A percentile compares a stretch with the other conserved stretches of the same genome.
These are phyloP conservation scores for Brienomyrus longianalis DNA, from an alignment of 2,113 vertebrate species.

Conservation along the genomic window DNA sequence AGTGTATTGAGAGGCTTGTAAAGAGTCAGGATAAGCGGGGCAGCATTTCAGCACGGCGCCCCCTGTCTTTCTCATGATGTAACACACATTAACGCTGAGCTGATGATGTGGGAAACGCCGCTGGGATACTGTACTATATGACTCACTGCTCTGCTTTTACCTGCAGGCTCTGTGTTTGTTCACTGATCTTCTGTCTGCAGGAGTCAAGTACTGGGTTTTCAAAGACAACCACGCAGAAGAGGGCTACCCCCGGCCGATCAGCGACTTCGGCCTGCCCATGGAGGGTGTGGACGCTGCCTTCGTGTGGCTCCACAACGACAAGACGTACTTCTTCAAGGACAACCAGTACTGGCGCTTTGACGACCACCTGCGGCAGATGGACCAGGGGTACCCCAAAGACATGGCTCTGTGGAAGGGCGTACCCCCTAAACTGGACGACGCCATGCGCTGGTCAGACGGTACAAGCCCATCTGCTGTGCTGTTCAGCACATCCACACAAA, in stretches of 20 bases:
- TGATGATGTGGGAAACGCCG: no score
- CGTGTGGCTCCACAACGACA: slow-evolving; percentile 86
- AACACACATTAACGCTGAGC: not conserved
- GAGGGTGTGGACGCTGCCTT: slow-evolving; percentile 84
- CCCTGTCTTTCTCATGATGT: not conserved
- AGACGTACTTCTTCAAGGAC: slow-evolving; percentile 96
- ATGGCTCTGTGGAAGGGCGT: slow-evolving; percentile 80
- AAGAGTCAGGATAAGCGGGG: not conserved
- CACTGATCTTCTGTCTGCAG: slow-evolving; percentile 51
- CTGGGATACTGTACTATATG: not conserved
- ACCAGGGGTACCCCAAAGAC: slow-evolving; percentile 81
- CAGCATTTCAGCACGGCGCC: not conserved
- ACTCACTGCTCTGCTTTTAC: not conserved
- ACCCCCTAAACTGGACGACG: slow-evolving; percentile 75
- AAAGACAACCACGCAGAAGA: slow-evolving; percentile 92
- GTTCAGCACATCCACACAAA: not conserved
- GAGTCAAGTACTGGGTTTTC: slow-evolving; percentile 91
- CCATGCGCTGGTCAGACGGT: slow-evolving; percentile 94
- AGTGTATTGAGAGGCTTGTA: not conserved
- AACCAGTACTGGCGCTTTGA: slow-evolving; percentile 84
- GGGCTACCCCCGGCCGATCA: slow-evolving; percentile 83
- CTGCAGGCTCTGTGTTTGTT: not conserved
- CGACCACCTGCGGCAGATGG: slow-evolving; percentile 77
- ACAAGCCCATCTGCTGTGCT: slow-evolving; percentile 38
- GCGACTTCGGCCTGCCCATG: slow-evolving; percentile 78